Evolutionary conservation across 1,140 invertebrate genomes (phyloP).

Genomic region (Achroia grisella): DNA sequence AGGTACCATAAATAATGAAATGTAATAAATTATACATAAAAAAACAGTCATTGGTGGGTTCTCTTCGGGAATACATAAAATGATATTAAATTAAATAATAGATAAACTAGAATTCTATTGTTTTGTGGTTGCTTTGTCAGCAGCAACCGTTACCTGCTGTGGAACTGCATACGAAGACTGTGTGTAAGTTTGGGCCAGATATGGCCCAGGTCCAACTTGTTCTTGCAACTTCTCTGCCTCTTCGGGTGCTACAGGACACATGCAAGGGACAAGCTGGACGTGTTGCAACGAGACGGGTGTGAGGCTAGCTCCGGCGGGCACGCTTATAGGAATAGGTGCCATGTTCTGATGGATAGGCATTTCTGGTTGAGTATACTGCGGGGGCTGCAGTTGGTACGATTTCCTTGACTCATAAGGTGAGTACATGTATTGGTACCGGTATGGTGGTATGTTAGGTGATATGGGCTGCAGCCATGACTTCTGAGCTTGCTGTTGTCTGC

Average conservation of each 20-base stretch:
- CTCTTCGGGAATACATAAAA: too few species aligned
- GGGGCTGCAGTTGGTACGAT: constrained; percentile 46
- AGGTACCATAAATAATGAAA: constrained; percentile 16
- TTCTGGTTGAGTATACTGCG: constrained; percentile 45
- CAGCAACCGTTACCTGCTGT: constrained; percentile 33
- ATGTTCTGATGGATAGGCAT: constrained; percentile 43
- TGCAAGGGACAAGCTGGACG: constrained; percentile 73
- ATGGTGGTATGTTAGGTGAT: constrained; percentile 37
- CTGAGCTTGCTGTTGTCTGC: constrained; percentile 30
- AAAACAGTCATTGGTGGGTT: constrained; percentile 22
- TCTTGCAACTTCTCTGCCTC: constrained; percentile 69
- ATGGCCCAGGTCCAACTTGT: constrained; percentile 57
- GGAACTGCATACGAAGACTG: constrained; percentile 37
- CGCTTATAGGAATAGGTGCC: constrained; percentile 67
- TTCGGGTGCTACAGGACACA: constrained; percentile 72
- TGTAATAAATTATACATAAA: constrained; percentile 25
- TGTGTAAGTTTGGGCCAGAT: constrained; percentile 54
- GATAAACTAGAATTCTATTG: constrained; percentile 5
- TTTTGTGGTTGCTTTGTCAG: constrained; percentile 29
- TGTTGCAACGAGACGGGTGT: constrained; percentile 68
- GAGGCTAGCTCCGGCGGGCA: constrained; percentile 66
- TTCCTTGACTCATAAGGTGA: constrained; percentile 58
- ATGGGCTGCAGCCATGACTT: constrained; percentile 51
- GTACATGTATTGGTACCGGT: constrained; percentile 66
- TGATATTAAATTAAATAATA: not conserved